A percentile compares a stretch with the other conserved stretches of the same genome.
Conservation (phyloP, 2,888 invertebrate genomes). For the Pterobdella sp. region DNA sequence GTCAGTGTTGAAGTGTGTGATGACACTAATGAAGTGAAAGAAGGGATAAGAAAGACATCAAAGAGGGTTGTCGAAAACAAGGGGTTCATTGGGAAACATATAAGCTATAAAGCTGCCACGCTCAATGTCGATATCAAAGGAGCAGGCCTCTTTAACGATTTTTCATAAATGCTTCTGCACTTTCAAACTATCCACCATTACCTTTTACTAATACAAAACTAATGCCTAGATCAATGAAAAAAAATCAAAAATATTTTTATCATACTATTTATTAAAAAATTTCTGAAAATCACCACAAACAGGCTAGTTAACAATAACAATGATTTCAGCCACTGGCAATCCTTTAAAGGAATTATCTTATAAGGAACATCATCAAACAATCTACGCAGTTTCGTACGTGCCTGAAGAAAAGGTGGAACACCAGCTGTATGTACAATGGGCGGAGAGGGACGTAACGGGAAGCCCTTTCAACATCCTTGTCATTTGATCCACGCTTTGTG, state of each 20-base stretch:
- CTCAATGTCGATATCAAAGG: conserved; percentile 80
- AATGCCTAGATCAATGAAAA: neutral
- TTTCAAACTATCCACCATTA: neutral
- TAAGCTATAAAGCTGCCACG: conserved; percentile 80
- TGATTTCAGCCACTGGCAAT: conserved; percentile 80
- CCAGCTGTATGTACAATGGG: conserved; percentile 59
- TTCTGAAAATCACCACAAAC: conserved; percentile 60
- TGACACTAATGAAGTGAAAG: conserved; percentile 60
- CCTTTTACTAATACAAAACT: neutral
- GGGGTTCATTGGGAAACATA: conserved; percentile 90
- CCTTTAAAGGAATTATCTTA: conserved; percentile 89
- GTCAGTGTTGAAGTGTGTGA: conserved; percentile 83
- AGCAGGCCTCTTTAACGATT: conserved; percentile 63
- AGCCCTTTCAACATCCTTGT: conserved; percentile 71
- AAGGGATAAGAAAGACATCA: conserved; percentile 85
- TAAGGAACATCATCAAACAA: conserved; percentile 58
- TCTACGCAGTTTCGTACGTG: conserved; percentile 63
- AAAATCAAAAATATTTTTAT: neutral
- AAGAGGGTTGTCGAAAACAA: conserved; percentile 86
- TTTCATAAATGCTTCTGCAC: neutral
- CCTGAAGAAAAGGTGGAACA: conserved; percentile 79
- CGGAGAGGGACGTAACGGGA: conserved; percentile 90
- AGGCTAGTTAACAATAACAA: conserved; percentile 84
- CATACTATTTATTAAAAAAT: neutral
- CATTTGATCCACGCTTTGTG: neutral